A percentile compares a stretch with the other conserved stretches of the same genome.
Evolutionary conservation across 2,797 vertebrate genomes (phyloP).

Genomic region (Neosilurus mollespiculum): DNA sequence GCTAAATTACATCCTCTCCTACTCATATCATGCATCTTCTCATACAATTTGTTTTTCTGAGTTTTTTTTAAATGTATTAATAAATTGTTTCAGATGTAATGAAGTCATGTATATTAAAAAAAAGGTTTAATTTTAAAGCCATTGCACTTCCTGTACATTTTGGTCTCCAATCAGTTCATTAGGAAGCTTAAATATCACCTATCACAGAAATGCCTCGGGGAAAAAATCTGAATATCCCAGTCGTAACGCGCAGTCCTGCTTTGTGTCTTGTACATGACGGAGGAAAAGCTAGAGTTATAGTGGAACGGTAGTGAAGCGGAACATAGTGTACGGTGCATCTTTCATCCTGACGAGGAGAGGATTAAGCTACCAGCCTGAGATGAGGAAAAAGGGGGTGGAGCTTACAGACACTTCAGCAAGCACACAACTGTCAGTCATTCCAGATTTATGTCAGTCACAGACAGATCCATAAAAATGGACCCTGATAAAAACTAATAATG

Average conservation of each 20-base stretch:
- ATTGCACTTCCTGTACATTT: too few species aligned
- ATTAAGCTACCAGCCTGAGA: too few species aligned
- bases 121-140: too few species aligned
- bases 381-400: not conserved
- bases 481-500: not conserved
- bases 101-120: too few species aligned
- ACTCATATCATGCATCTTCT: too few species aligned
- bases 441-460: not conserved
- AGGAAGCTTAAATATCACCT: not conserved
- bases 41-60: not conserved
- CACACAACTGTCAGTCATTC: not conserved
- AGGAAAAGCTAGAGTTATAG: too few species aligned
- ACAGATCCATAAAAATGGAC: not conserved
- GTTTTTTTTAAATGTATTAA: not conserved
- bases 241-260: too few species aligned
- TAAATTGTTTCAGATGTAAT: too few species aligned
- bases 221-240: too few species aligned
- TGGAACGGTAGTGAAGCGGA: not conserved
- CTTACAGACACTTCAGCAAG: not conserved
- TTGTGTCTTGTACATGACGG: not conserved
- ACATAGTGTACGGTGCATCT: not conserved
- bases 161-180: too few species aligned
- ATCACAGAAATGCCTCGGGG: not conserved
- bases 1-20: too few species aligned
- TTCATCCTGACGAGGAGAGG: not conserved